A percentile compares a stretch with the other conserved stretches of the same genome.
Conservation (phyloP, 2,113 vertebrate genomes). For the Bombycilla garrulus region DNA sequence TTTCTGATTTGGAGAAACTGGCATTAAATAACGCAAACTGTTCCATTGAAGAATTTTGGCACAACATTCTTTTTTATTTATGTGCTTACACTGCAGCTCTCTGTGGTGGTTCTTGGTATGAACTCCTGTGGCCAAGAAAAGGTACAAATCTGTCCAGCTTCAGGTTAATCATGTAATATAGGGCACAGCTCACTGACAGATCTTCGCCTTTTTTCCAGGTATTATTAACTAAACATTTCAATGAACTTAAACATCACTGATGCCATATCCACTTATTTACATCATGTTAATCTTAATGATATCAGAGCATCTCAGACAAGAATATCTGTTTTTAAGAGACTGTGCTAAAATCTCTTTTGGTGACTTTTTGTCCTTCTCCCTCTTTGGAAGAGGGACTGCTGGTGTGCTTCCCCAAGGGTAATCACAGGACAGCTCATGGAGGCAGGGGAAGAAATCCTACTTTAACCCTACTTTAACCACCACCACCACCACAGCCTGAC, state of each 20-base stretch:
- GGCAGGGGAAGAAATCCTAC: neutral
- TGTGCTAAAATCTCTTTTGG: neutral
- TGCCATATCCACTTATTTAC: neutral
- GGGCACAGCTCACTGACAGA: neutral
- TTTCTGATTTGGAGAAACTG: neutral
- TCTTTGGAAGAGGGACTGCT: neutral
- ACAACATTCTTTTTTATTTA: neutral
- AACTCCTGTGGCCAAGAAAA: neutral
- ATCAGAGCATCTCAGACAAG: neutral
- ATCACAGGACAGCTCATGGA: neutral
- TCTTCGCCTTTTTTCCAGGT: neutral
- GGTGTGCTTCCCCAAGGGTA: neutral
- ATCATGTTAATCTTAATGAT: neutral
- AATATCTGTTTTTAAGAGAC: neutral
- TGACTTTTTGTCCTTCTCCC: neutral
- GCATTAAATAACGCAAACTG: neutral
- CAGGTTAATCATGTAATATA: neutral
- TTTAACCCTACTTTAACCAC: neutral
- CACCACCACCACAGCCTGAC: neutral
- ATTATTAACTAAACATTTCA: neutral
- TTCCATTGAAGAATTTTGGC: neutral
- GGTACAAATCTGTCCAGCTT: neutral
- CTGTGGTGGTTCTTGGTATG: neutral
- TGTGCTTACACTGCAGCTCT: neutral
- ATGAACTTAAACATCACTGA: neutral